Percentiles rank a stretch among this genome's conserved stretches.
Evolutionary conservation across 2,797 vertebrate genomes (phyloP).

Genomic region (Gymnoscopelus microlampas): DNA sequence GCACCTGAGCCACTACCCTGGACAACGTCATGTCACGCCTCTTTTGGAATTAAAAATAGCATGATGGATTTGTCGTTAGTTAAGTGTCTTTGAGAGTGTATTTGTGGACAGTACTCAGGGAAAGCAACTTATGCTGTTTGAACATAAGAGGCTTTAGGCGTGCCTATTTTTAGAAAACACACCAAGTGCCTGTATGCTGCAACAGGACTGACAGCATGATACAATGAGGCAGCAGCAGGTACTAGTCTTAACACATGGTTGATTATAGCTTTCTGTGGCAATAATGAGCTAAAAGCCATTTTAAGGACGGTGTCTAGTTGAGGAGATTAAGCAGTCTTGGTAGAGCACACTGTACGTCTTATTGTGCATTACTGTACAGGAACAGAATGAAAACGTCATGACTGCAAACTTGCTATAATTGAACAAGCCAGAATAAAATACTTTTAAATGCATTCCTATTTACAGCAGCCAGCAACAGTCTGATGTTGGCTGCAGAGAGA

Average conservation of each 20-base stretch:
- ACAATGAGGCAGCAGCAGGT: conserved; percentile 34
- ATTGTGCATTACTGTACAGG: neutral
- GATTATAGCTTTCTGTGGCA: conserved; percentile 12
- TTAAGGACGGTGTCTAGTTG: neutral
- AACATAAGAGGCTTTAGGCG: conserved; percentile 89
- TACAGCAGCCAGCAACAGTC: too few relatives aligned
- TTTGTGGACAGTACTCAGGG: conserved; percentile 76
- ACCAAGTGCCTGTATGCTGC: conserved; percentile 43
- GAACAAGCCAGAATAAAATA: conserved; percentile 1
- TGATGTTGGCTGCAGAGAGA: too few relatives aligned
- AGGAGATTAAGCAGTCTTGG: neutral
- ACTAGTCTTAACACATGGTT: neutral
- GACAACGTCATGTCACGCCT: conserved; percentile 56
- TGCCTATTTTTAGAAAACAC: conserved; percentile 82
- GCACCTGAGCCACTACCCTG: conserved; percentile 27
- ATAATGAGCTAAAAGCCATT: neutral
- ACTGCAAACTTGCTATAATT: neutral
- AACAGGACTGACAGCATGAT: conserved; percentile 26
- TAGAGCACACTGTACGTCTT: neutral
- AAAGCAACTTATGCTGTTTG: conserved; percentile 88
- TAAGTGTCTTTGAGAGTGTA: conserved; percentile 79
- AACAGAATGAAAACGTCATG: neutral
- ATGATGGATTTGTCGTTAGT: conserved; percentile 83
- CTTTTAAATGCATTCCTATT: too few relatives aligned
- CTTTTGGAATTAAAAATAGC: conserved; percentile 77